Base-by-base conservation (phyloP, 2,888 invertebrate genomes). In the Himalopsyche kuldschensis region DNA sequence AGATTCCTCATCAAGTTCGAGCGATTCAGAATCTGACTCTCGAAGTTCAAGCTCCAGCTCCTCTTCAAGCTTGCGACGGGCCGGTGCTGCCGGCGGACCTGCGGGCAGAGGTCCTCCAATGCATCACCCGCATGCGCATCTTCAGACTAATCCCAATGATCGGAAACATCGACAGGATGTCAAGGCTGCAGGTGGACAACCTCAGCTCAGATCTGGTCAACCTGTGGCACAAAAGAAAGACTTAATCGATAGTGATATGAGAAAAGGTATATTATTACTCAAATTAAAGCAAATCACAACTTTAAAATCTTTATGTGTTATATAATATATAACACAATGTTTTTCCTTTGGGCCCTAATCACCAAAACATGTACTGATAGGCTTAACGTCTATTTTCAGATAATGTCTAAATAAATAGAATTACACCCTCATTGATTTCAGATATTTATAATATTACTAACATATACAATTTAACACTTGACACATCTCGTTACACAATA, bases 21-120 rank as follows among this genome's bases (percentile, higher is more conserved):
- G 91, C 84, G 92, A 91, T 84, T 91, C 92, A 0, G 92, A 92
- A 87, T 92, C 91, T 87, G 92, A 91, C 85, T 90, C 92, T 0
- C 91, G 89, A 20, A 90, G 92, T 79, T 91, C 92, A 15, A 91
- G 92, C 2, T 90, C 92, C 84, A 91, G 91, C 84, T 92, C 92
- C 8, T 81, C 20, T 75, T 82, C 63, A 79, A 84, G 75, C 90
- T 90, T 1, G 90, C 91, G 80, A n/a, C 78, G 80, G 1, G 20
- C 77, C 17, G 78, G 80, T 4, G 41, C 81, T 2, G 27, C 27
- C 15, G 69, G 69, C 32, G 76, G 31, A 24, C 32, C 75, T 5
- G 47, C 48, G 4, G 48, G 32, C 30, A 46, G 79, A 15, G 41
- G 55, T n/a, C 27, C 55, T 4, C 69, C 69, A 11, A 27, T 69